Conservation (phyloP, 2,797 vertebrate species). For the Trematomus bernacchii region DNA sequence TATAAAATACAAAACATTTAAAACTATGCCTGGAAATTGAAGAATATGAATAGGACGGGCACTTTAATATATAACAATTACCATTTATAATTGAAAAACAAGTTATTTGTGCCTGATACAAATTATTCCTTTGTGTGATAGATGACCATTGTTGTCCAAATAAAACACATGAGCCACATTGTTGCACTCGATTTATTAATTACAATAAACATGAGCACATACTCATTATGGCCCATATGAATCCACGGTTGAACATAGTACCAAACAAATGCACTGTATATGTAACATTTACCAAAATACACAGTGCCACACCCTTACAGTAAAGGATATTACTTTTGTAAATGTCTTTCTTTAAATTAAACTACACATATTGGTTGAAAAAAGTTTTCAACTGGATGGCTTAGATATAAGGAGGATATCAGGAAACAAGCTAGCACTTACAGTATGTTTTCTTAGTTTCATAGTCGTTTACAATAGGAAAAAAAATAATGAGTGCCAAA, state of each 20-base stretch:
- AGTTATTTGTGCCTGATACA: background rate
- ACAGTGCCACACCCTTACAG: background rate
- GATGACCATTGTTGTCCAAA: background rate
- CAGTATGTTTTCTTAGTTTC: background rate
- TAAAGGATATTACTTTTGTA: background rate
- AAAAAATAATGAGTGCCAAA: background rate
- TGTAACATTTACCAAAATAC: background rate
- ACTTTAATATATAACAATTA: background rate
- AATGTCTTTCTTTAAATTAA: background rate
- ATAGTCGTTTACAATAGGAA: background rate
- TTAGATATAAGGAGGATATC: background rate
- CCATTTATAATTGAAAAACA: background rate
- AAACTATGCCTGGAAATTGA: slow-evolving; percentile 9
- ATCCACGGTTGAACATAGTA: slow-evolving; percentile 1
- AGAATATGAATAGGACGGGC: background rate
- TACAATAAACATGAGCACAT: background rate
- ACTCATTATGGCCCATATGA: background rate
- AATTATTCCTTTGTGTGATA: background rate
- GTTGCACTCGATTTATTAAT: background rate
- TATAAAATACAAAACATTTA: background rate
- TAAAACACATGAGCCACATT: slow-evolving; percentile 19
- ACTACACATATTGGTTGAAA: background rate
- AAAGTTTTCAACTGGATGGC: background rate
- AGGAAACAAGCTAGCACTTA: background rate
- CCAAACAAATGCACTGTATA: background rate